phyloP scores from a whole-genome alignment of 1,140 invertebrate genomes.

The Archivesica marissinica region DNA sequence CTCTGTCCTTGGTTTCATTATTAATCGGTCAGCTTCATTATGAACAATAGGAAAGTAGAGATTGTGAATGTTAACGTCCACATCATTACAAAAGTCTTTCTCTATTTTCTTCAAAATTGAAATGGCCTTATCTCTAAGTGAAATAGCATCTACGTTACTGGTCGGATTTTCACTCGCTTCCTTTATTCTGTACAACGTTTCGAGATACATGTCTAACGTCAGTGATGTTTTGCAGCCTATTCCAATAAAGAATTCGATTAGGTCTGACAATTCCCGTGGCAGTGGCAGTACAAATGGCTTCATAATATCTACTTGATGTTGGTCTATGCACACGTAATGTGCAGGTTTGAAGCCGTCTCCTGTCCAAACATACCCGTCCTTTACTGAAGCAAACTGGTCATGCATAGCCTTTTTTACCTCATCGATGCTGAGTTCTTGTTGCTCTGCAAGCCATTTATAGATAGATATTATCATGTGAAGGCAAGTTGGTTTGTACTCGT shows the following conservation, averaged over 20 bases:
- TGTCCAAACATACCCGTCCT: conserved; percentile 5
- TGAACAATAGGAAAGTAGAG: conserved; percentile 1
- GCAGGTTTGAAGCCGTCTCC: conserved; percentile 17
- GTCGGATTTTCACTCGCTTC: not conserved
- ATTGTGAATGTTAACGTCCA: not conserved
- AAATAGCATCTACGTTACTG: not conserved
- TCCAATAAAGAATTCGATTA: conserved; percentile 5
- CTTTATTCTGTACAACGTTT: not conserved
- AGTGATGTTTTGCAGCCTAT: not conserved
- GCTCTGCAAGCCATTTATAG: conserved; percentile 5
- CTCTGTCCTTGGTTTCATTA: not conserved
- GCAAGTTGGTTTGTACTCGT: not conserved
- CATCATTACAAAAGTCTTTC: not conserved
- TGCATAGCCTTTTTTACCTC: not conserved
- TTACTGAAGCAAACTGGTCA: not conserved
- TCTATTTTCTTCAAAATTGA: not conserved
- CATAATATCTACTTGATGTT: not conserved
- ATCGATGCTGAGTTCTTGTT: not conserved
- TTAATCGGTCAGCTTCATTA: not conserved
- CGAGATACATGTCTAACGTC: not conserved
- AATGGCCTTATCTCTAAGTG: not conserved
- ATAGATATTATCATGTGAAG: not conserved
- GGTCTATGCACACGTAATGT: not conserved
- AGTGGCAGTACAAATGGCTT: not conserved
- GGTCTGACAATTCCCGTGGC: not conserved